Conservation (phyloP, 2,888 invertebrate species). For the Zhengitettix transpicula region DNA sequence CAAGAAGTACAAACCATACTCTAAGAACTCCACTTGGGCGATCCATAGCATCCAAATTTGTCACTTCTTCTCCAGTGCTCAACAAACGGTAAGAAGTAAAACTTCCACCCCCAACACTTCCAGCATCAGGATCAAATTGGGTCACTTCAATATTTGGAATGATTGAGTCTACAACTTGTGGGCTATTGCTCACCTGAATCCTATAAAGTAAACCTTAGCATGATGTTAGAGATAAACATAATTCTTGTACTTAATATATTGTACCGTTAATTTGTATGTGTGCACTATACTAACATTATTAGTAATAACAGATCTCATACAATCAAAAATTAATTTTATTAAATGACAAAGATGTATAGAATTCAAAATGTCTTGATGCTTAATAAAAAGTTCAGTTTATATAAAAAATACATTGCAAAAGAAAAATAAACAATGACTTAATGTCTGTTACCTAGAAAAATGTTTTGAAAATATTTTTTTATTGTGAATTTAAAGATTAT, state of each 20-base stretch:
- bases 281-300: too few species aligned
- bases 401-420: too few species aligned
- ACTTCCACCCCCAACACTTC: slow-evolving; percentile 37
- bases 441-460: too few species aligned
- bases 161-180: slow-evolving; percentile 58
- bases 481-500: too few species aligned
- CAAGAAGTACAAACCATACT: slow-evolving; percentile 78
- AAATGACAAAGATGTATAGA: too few species aligned
- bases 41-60: slow-evolving; percentile 49
- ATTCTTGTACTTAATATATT: background rate
- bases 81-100: slow-evolving; percentile 47
- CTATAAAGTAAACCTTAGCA: slow-evolving; percentile 23
- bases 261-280: background rate
- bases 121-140: slow-evolving; percentile 40
- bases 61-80: slow-evolving; percentile 34
- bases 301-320: too few species aligned
- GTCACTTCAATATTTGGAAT: slow-evolving; percentile 60
- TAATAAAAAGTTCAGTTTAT: too few species aligned
- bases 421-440: too few species aligned
- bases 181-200: slow-evolving; percentile 23
- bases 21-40: slow-evolving; percentile 69
- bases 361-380: too few species aligned
- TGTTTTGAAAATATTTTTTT: too few species aligned
- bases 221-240: background rate
- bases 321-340: too few species aligned